Evolutionary conservation across 2,888 invertebrate species (phyloP).

Genomic region (Phaedon cochleariae): DNA sequence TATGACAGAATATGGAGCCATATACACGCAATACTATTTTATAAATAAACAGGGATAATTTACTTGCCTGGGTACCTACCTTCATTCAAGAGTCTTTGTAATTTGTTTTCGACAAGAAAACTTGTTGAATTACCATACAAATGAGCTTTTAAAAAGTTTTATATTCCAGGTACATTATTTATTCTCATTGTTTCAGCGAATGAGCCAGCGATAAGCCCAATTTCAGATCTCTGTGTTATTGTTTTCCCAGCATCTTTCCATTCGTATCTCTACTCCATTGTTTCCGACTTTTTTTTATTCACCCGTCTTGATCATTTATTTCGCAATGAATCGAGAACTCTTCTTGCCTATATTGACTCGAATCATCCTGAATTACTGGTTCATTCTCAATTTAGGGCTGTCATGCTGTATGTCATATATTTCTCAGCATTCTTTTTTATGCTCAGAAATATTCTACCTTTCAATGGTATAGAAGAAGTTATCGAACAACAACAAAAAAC

Average conservation of each 20-base stretch:
- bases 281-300: no score
- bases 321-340: no score
- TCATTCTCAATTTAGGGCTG: no score
- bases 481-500: not conserved
- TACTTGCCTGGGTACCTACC: slow-evolving; percentile 15
- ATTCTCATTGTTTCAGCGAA: not conserved
- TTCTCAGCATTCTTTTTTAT: no score
- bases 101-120: slow-evolving; percentile 18
- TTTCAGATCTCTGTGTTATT: not conserved
- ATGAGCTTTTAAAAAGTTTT: slow-evolving; percentile 11
- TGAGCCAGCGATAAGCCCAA: not conserved
- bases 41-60: slow-evolving; percentile 28
- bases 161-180: no score
- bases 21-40: slow-evolving; percentile 29
- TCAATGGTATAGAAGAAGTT: not conserved
- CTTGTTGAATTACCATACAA: slow-evolving; percentile 14
- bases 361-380: no score
- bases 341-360: no score
- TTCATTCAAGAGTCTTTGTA: slow-evolving; percentile 3
- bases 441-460: no score
- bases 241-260: no score
- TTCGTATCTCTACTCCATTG: no score
- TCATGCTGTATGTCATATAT: no score
- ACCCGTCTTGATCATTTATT: no score
- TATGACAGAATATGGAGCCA: slow-evolving; percentile 18